Evolutionary conservation across 2,113 vertebrate species (phyloP), one percentile per base, ranked within the genome.

Genomic region (Zosterops japonicus): DNA sequence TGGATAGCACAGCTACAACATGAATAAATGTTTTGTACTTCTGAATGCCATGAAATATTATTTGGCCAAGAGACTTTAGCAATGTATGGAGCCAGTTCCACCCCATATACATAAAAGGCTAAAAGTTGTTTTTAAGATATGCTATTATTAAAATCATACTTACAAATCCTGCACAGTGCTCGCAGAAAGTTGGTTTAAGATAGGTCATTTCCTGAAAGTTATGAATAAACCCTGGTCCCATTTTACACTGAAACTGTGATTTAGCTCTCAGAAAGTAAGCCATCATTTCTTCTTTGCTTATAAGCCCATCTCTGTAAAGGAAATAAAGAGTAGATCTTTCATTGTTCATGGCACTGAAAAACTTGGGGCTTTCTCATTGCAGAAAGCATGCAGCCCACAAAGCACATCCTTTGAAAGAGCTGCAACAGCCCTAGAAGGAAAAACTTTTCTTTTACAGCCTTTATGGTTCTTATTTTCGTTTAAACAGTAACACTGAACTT

Each of bases 281-380:
- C 95, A 99, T 99, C 99, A 99, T 99, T 97, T 99, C 99, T 84
- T 99, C 99, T 97, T 99, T 99, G 97, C 99, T 99, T 96, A 99
- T 99, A 68, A 99, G 97, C 19, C 99, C 99, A 90, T 99, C 99
- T 97, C 99, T 99, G 97, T 91, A 55, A 80, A 70, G 50, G 33
- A 41, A 91, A 76, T 52, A 79, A 68, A 84, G 65, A 61, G 24
- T 47, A 64, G 25, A n/a, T 53, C 33, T 87, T 46, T 90, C 55
- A 95, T 56, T 56, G 67, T 14, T 72, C 27, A 35, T 3, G 3
- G 19, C 65, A 44, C 29, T n/a, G 50, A 77, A 91, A 27, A 52
- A 3, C 36, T 50, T 33, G 23, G 22, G 14, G 6, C 55, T 76
- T 76, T 83, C 50, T 90, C 36, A 21, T 5, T 56, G 44, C 23